Base-by-base conservation (phyloP, 2,888 invertebrate species). In the Lithophane socia region DNA sequence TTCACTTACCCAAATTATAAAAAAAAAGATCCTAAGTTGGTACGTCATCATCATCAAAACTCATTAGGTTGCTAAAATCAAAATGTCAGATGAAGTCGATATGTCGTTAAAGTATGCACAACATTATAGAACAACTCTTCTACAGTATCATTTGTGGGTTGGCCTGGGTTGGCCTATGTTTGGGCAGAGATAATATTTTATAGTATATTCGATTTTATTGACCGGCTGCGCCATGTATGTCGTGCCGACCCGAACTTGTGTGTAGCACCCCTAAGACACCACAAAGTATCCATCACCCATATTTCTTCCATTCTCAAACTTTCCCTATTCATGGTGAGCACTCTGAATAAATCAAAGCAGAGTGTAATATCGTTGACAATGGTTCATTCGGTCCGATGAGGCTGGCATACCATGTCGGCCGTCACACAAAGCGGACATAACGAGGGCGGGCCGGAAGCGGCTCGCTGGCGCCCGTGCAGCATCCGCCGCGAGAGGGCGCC, bases 391-490 rank as follows among this genome's bases (percentile, higher is more conserved):
- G 79, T 37, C 82, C 79, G 74, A 73, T 74, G 88, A 86, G 87
- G 89, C 84, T 82, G 88, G 75, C 84, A 79, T 86, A 79, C 77
- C 87, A 68, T 85, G 73, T 78, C 78, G 75, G 82, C 82, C 88
- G 89, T 90, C 88, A 88, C 88, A 92, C 92, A 93, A 94, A 93
- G 92, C 91, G 87, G 82, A 84, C 92, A 90, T 94, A 95, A 95
- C 94, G 94, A 95, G 94, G 93, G 80, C 93, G 89, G 90, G 90
- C 93, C 94, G 95, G 95, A 95, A 91, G 87, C 90, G 92, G 90
- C 86, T 88, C 90, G 91, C 90, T 90, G 90, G 89, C 92, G 91
- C 91, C 87, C 88, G 91, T 92, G 91, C 92, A 92, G 89, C 90
- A 85, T 91, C 91, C 92, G 90, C 85, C 87, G 87, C 87, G 88